Evolutionary conservation across 2,888 invertebrate genomes (phyloP).

Genomic region (Sesia apiformis): DNA sequence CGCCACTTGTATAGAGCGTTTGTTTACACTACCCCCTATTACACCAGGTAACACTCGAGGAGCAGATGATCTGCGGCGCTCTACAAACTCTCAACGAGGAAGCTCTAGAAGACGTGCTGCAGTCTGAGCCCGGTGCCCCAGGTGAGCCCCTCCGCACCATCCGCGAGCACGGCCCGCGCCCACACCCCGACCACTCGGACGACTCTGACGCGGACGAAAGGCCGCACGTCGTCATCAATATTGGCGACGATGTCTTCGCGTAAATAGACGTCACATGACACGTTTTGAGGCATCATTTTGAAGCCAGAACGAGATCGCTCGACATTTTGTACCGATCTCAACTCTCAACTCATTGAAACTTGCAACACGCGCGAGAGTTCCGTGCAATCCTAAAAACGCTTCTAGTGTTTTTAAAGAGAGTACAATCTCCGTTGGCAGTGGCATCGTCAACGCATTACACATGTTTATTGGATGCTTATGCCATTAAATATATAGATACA

Average conservation of each 20-base stretch:
- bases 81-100: conserved; percentile 94
- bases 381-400: too few species aligned
- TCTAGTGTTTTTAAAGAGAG: too few species aligned
- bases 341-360: too few species aligned
- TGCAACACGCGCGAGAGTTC: too few species aligned
- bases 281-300: conserved; percentile 12
- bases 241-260: background rate
- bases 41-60: conserved; percentile 90
- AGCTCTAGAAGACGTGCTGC: conserved; percentile 92
- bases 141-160: conserved; percentile 65
- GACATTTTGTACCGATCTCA: too few species aligned
- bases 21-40: too few species aligned
- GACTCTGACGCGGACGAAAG: background rate
- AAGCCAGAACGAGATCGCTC: too few species aligned
- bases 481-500: too few species aligned
- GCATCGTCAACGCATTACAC: too few species aligned
- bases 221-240: background rate
- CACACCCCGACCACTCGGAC: conserved; percentile 12
- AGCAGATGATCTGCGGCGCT: conserved; percentile 96
- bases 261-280: conserved; percentile 1
- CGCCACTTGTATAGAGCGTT: too few species aligned
- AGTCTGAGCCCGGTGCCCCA: conserved; percentile 77
- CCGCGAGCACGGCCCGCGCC: conserved; percentile 31
- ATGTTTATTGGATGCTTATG: too few species aligned
- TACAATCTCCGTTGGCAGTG: too few species aligned